A percentile compares a stretch with the other conserved stretches of the same genome.
Evolutionary conservation across 2,888 invertebrate species (phyloP).

Genomic region (Asteroscopus sphinx): DNA sequence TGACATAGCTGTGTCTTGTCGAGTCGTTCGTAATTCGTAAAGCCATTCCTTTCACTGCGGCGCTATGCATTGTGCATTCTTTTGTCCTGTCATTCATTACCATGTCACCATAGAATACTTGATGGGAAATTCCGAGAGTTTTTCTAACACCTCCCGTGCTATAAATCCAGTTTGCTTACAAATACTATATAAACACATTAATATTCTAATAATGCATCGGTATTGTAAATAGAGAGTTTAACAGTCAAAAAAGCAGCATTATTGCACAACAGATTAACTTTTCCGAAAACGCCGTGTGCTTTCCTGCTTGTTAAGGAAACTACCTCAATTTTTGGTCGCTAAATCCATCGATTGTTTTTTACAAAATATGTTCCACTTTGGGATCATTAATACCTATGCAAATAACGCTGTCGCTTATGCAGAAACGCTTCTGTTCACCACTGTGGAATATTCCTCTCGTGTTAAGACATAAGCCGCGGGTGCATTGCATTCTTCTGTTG

Average conservation of each 20-base stretch:
- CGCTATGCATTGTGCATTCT: conserved; percentile 53
- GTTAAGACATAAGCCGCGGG: conserved; percentile 5
- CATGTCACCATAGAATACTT: conserved; percentile 49
- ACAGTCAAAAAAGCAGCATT: not conserved
- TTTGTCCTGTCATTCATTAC: conserved; percentile 57
- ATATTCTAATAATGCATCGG: not conserved
- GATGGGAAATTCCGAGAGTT: conserved; percentile 42
- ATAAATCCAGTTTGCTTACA: conserved; percentile 5
- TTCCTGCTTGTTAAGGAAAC: no score
- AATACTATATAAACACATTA: not conserved
- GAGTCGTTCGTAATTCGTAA: conserved; percentile 43
- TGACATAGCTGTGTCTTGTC: conserved; percentile 40
- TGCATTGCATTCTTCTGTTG: conserved; percentile 18
- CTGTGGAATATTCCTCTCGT: not conserved
- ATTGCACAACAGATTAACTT: no score
- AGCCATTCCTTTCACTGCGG: conserved; percentile 44
- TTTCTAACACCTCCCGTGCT: conserved; percentile 28
- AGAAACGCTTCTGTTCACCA: conserved; percentile 10
- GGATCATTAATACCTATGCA: not conserved
- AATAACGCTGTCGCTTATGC: not conserved
- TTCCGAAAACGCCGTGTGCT: no score
- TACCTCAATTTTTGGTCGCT: no score
- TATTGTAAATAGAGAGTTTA: not conserved
- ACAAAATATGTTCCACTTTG: no score
- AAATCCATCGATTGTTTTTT: no score